phyloP scores from a whole-genome alignment of 2,113 vertebrate species.

The Poeciliopsis occidentalis region DNA sequence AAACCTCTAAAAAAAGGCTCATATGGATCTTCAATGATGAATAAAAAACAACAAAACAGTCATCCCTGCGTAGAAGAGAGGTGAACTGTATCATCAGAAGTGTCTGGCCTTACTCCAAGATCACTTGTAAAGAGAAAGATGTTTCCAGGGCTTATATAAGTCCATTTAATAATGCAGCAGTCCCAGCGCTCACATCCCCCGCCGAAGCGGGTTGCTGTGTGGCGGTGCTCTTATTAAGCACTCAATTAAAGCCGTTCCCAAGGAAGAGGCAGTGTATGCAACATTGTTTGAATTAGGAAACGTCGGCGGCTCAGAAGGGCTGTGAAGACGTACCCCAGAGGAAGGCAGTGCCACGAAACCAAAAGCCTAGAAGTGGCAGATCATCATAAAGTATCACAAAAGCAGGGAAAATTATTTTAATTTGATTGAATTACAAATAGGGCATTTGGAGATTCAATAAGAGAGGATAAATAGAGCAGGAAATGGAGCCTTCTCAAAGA shows the following conservation, averaged over 20 bases:
- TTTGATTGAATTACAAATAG: conserved; percentile 66
- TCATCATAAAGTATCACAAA: conserved; percentile 41
- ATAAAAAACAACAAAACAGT: conserved; percentile 20
- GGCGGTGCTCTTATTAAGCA: conserved; percentile 73
- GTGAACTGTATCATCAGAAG: conserved; percentile 11
- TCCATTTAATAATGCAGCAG: conserved; percentile 74
- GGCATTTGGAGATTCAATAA: conserved; percentile 53
- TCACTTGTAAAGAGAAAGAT: conserved; percentile 24
- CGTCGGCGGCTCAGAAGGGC: conserved; percentile 33
- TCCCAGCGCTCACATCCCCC: conserved; percentile 44
- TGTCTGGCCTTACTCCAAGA: conserved; percentile 25
- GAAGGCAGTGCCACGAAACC: conserved; percentile 37
- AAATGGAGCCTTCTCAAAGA: conserved; percentile 34
- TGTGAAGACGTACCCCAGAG: conserved; percentile 46
- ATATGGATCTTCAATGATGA: neutral
- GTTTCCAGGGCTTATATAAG: conserved; percentile 52
- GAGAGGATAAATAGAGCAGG: conserved; percentile 45
- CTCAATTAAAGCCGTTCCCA: conserved; percentile 78
- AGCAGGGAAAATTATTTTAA: conserved; percentile 42
- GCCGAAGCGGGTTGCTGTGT: conserved; percentile 62
- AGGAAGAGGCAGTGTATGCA: conserved; percentile 55
- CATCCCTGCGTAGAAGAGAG: conserved; percentile 5
- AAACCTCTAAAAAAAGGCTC: conserved; percentile 16
- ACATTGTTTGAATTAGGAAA: conserved; percentile 75
- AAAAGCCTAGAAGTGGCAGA: conserved; percentile 48